phyloP scores from a whole-genome alignment of 2,113 vertebrate species.

The Epinephelus fuscoguttatus region DNA sequence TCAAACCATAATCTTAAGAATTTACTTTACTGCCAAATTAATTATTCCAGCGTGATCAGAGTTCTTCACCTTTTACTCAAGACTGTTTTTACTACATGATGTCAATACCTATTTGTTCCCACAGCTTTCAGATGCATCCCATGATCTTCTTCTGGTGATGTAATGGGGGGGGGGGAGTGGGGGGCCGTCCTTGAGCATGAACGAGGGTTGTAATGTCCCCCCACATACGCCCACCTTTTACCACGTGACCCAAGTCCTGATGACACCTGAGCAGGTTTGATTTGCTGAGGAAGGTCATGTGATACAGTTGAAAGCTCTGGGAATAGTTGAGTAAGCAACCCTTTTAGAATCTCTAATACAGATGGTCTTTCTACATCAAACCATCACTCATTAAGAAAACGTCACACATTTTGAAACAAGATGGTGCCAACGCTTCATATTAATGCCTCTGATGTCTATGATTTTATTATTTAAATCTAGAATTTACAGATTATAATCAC shows the following conservation, averaged over 20 bases:
- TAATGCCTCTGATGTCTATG: neutral
- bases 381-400: neutral
- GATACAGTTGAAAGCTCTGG: neutral
- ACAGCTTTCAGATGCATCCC: neutral
- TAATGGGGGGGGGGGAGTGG: neutral
- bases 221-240: neutral
- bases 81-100: no score
- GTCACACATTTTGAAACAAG: neutral
- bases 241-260: neutral
- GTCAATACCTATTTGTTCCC: no score
- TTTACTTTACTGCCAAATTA: conserved; percentile 30
- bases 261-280: conserved; percentile 2
- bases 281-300: neutral
- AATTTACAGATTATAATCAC: neutral
- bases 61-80: neutral
- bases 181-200: neutral
- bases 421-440: no score
- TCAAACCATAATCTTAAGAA: neutral
- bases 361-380: neutral
- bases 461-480: neutral
- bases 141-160: neutral
- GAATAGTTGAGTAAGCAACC: neutral
- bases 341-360: neutral
- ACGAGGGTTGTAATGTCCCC: neutral
- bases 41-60: conserved; percentile 39